A percentile compares a stretch with the other conserved stretches of the same genome.
phyloP scores from a whole-genome alignment of 2,113 vertebrate species.

The Anoplopoma fimbria region DNA sequence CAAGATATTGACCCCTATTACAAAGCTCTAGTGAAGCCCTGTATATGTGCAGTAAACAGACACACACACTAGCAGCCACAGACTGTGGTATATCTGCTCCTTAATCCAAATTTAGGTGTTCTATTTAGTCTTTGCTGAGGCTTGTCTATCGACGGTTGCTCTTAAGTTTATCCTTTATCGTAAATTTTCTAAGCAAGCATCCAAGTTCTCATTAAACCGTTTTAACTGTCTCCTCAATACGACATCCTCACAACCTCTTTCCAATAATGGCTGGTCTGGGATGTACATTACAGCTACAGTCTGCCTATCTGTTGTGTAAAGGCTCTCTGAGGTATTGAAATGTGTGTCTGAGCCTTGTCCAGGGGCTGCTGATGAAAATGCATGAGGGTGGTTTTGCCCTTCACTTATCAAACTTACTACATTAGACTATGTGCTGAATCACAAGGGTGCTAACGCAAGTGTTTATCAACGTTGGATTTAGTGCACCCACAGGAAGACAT shows the following conservation, averaged over 20 bases:
- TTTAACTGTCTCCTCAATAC: conserved; percentile 76
- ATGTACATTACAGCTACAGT: conserved; percentile 75
- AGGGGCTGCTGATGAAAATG: conserved; percentile 79
- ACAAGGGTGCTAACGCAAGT: conserved; percentile 69
- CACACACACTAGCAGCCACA: conserved; percentile 31
- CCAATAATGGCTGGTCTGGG: conserved; percentile 74
- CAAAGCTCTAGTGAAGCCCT: conserved; percentile 38
- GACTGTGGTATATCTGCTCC: conserved; percentile 32
- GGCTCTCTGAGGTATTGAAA: conserved; percentile 79
- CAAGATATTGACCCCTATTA: conserved; percentile 55
- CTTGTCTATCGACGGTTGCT: conserved; percentile 54
- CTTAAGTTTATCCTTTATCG: conserved; percentile 68
- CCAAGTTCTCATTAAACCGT: conserved; percentile 74
- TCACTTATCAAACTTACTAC: conserved; percentile 83
- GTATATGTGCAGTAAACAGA: conserved; percentile 25
- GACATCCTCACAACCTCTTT: conserved; percentile 69
- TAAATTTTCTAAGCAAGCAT: conserved; percentile 78
- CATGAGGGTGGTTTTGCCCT: conserved; percentile 78
- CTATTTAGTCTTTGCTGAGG: conserved; percentile 66
- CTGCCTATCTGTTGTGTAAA: conserved; percentile 75
- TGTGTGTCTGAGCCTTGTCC: conserved; percentile 74
- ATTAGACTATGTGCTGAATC: conserved; percentile 75
- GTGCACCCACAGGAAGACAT: conserved; percentile 62
- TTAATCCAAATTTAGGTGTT: conserved; percentile 77
- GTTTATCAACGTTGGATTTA: conserved; percentile 78